Evolutionary conservation across 2,888 invertebrate species (phyloP).

Genomic region (Penaeus monodon): DNA sequence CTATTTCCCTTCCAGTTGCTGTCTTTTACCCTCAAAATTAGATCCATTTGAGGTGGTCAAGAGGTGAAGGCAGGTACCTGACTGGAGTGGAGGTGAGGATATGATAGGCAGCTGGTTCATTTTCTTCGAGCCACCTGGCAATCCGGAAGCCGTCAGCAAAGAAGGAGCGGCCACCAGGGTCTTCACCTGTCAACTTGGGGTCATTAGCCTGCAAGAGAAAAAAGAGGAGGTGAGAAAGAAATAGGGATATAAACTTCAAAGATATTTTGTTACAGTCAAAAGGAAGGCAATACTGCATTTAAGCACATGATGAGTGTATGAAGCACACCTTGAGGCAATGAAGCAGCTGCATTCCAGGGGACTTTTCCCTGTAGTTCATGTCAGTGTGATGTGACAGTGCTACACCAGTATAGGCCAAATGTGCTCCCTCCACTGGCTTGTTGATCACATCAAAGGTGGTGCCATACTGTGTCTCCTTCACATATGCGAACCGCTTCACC

Average conservation of each 20-base stretch:
- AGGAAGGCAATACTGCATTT: not conserved
- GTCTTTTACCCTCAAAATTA: not conserved
- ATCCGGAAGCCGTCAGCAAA: slow-evolving; percentile 69
- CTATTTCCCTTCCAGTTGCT: too few species aligned
- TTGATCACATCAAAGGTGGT: slow-evolving; percentile 68
- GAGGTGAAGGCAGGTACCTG: slow-evolving; percentile 65
- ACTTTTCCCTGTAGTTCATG: slow-evolving; percentile 69
- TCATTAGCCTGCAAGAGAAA: slow-evolving; percentile 65
- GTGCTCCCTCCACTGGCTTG: slow-evolving; percentile 68
- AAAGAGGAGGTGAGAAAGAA: not conserved
- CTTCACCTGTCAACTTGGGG: slow-evolving; percentile 65
- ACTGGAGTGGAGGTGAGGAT: slow-evolving; percentile 68
- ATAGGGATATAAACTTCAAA: not conserved
- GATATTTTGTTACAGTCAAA: not conserved
- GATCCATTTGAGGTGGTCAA: not conserved
- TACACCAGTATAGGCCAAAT: slow-evolving; percentile 68
- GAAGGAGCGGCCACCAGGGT: slow-evolving; percentile 68
- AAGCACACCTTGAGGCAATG: slow-evolving; percentile 67
- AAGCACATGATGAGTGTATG: not conserved
- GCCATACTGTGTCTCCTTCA: slow-evolving; percentile 69
- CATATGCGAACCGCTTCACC: slow-evolving; percentile 68
- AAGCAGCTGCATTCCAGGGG: slow-evolving; percentile 69
- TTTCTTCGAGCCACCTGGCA: slow-evolving; percentile 68
- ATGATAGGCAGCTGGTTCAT: slow-evolving; percentile 69
- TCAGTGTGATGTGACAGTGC: slow-evolving; percentile 69